phyloP scores from a whole-genome alignment of 1,140 invertebrate genomes.

The Drosophila quadrilineata region DNA sequence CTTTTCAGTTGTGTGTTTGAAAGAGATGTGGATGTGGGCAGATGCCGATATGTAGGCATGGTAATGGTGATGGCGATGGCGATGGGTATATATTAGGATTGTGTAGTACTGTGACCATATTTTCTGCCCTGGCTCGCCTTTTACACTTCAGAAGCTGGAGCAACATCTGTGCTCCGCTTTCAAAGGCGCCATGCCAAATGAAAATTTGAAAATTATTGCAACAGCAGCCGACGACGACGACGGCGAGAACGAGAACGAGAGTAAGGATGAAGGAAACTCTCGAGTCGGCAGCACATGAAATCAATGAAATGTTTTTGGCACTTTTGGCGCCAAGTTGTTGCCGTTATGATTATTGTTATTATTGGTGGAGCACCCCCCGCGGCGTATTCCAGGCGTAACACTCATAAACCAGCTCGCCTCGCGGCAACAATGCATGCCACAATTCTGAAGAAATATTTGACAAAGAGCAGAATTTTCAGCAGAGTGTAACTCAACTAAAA shows the following conservation, averaged over 20 bases:
- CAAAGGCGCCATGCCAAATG: conserved; percentile 56
- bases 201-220: conserved; percentile 79
- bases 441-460: conserved; percentile 53
- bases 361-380: conserved; percentile 41
- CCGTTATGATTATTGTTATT: conserved; percentile 78
- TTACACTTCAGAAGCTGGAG: conserved; percentile 24
- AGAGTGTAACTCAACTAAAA: too few relatives aligned
- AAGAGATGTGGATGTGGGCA: background rate
- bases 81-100: too few relatives aligned
- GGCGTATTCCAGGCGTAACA: background rate
- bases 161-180: conserved; percentile 69
- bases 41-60: background rate
- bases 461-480: conserved; percentile 29
- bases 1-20: conserved; percentile 42
- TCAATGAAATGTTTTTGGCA: conserved; percentile 76
- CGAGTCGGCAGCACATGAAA: conserved; percentile 39
- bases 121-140: conserved; percentile 2
- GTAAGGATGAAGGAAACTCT: too few relatives aligned
- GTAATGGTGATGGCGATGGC: background rate
- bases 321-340: conserved; percentile 69
- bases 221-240: conserved; percentile 40
- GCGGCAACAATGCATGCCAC: conserved; percentile 65
- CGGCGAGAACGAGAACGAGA: background rate
- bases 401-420: conserved; percentile 20
- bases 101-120: conserved; percentile 26